Base-by-base conservation (phyloP, 1,140 invertebrate species). In the Vanessa tameamea region DNA sequence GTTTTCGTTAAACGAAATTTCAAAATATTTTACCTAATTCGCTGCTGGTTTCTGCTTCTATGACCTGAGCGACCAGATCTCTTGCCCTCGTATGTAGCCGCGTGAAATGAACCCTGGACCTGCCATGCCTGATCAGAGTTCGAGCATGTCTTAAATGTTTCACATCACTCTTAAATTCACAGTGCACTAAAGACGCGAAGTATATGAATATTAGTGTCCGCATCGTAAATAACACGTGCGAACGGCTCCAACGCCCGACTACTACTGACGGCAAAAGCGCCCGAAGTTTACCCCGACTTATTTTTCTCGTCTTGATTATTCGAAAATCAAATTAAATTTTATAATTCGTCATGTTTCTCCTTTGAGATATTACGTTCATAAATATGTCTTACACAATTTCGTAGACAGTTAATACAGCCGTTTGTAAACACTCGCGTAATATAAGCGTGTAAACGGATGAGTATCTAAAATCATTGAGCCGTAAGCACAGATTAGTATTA, bases 151-250 rank as follows among this genome's bases (percentile, higher is more conserved):
- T 75, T 55, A 85, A 78, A 72, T 86, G 82, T 76, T 86, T 88
- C 82, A 89, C 84, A 75, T 88, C 87, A 88, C 84, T 80, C 68
- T 81, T 83, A 69, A 82, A 84, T 53, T 86, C 84, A 82, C 87
- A 85, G 6, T 85, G 77, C 83, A 90, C 87, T 78, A 89, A 82
- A 72, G 86, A 77, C 85, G 83, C 87, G 85, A 90, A 82, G 82
- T 89, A 89, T 86, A 89, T 80, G 23, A 89, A 59, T 26, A 89
- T 69, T 69, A 90, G 78, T 76, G 87, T 79, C 78, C 87, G 85
- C 85, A 88, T 86, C 63, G 73, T 86, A 80, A 43, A 59, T 76
- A 59, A 75, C 72, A 76, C 85, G 87, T 84, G 78, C 86, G 82
- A 64, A 67, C 84, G 66, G 50, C 66, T 15, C 84, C 79, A 71